Evolutionary conservation across 2,113 vertebrate genomes (phyloP), one percentile per base, ranked within the genome.

Genomic region (Gambusia affinis): DNA sequence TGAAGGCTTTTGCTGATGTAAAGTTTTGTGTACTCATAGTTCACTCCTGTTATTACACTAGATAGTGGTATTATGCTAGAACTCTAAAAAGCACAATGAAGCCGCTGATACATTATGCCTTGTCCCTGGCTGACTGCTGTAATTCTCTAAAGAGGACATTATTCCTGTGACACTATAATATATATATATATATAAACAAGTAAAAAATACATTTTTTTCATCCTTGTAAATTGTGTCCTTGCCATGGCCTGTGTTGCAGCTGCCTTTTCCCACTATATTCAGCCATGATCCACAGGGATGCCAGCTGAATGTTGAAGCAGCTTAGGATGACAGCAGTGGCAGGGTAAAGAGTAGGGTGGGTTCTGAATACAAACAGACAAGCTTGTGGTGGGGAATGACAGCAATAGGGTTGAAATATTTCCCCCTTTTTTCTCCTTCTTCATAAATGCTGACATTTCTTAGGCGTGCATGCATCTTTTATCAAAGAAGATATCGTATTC

Each of bases 271-370:
- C 66, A 83, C 85, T 81, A 70, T 72, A 77, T 88, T 88, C 74
- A 83, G 84, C 76, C 79, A 61, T 77, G 79, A 85, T 88, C 82
- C 63, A 17, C 31, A 14, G 84, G 87, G 88, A 83, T 83, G 79
- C 84, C 67, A 70, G 87, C 74, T 86, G 87, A 92, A 90, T 89
- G 82, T 75, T 76, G 88, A 91, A 91, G 83, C 79, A 69, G 84
- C 81, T 91, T 87, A 87, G 70, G 85, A 85, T 88, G 87, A 88
- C 91, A 86, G 91, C 76, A 68, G 57, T 85, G 87, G 86, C 78
- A 86, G 89, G 63, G 83, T 72, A 78, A 83, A 76, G 81, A 84
- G 73, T 64, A 76, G 82, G 70, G 37, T 70, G 76, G 72, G 75
- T 64, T 75, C 65, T 82, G 87, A 84, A 92, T 88, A 76, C 27